These are phyloP conservation scores for Xiphophorus couchianus DNA, from an alignment of 2,113 vertebrate genomes.

Conservation along the genomic window DNA sequence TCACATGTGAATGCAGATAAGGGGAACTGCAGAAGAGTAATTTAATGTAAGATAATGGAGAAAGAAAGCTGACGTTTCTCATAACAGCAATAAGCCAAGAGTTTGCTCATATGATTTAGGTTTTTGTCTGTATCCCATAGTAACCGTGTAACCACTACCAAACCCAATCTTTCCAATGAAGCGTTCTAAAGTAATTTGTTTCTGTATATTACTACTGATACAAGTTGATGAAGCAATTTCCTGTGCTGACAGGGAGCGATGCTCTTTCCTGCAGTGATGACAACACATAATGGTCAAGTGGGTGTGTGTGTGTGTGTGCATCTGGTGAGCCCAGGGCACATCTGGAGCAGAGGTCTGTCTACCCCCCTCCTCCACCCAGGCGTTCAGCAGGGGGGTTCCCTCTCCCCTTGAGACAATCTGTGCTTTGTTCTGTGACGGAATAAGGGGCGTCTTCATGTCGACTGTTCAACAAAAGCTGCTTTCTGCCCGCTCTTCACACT, in stretches of 20 bases:
- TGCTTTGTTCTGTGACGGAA: slow-evolving; percentile 62
- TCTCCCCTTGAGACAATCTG: slow-evolving; percentile 46
- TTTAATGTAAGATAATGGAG: not conserved
- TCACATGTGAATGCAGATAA: not conserved
- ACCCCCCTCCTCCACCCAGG: slow-evolving; percentile 59
- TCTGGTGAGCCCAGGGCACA: slow-evolving; percentile 62
- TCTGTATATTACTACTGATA: slow-evolving; percentile 47
- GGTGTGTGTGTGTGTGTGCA: slow-evolving; percentile 27
- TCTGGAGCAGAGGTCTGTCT: slow-evolving; percentile 66
- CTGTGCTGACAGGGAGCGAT: slow-evolving; percentile 59
- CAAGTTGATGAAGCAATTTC: slow-evolving; percentile 68
- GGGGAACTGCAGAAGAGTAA: not conserved
- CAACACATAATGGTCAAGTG: not conserved
- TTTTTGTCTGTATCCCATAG: slow-evolving; percentile 10
- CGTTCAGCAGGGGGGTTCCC: slow-evolving; percentile 48
- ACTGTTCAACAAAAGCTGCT: slow-evolving; percentile 31
- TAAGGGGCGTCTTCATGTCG: slow-evolving; percentile 38
- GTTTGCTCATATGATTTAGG: not conserved
- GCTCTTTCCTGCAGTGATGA: slow-evolving; percentile 44
- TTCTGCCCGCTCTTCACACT: not conserved
- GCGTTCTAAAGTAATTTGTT: slow-evolving; percentile 37
- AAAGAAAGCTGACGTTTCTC: not conserved
- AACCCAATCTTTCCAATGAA: slow-evolving; percentile 36
- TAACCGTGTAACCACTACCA: slow-evolving; percentile 37
- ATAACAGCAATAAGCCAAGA: not conserved